Conservation (phyloP, 2,888 invertebrate genomes). For the Amblyjoppa fuscipennis region DNA sequence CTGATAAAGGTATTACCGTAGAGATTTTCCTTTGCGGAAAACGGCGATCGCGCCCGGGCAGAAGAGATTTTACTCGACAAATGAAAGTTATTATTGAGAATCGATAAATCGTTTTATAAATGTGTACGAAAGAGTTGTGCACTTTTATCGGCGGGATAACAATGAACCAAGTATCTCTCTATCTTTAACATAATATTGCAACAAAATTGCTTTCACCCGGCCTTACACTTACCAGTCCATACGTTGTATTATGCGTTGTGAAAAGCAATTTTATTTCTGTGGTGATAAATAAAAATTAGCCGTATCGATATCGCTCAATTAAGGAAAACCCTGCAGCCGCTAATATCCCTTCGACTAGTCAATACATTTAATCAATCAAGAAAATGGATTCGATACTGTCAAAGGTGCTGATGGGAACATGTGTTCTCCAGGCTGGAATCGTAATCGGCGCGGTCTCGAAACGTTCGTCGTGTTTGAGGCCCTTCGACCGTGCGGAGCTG, state of each 20-base stretch:
- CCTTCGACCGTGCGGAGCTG: constrained; percentile 34
- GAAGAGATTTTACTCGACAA: constrained; percentile 33
- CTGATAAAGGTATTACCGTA: constrained; percentile 40
- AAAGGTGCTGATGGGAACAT: neutral
- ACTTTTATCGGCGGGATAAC: constrained; percentile 3
- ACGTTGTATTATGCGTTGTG: no score
- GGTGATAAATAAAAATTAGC: no score
- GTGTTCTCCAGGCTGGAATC: neutral
- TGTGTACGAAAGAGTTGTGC: neutral
- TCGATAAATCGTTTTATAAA: constrained; percentile 1
- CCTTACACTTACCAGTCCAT: no score
- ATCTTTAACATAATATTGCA: neutral
- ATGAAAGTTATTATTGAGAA: constrained; percentile 5
- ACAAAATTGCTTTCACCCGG: neutral
- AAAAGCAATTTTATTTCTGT: no score
- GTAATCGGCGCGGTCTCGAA: neutral
- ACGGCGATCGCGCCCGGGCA: neutral
- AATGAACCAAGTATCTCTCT: neutral
- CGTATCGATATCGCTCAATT: no score
- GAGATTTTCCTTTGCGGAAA: constrained; percentile 44
- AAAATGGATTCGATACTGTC: neutral
- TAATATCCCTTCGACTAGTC: no score
- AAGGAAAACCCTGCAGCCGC: no score
- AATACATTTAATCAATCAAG: neutral
- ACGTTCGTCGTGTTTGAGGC: neutral